Base-by-base conservation (phyloP, 2,797 vertebrate genomes). In the Sebastolobus altivelis region DNA sequence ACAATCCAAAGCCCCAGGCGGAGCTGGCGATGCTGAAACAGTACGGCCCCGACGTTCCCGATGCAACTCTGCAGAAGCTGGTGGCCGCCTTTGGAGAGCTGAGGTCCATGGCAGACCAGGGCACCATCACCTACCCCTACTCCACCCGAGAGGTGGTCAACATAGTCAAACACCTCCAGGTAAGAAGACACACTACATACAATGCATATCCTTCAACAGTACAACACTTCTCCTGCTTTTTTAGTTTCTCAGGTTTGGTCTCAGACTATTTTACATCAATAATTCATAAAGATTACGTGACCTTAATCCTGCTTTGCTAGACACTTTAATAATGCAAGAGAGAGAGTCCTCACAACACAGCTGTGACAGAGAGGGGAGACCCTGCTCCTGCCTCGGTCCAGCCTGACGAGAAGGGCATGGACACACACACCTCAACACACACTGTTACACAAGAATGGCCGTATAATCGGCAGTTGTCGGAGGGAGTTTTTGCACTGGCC, bases 81-180 rank as follows among this genome's bases (percentile, higher is more conserved):
- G 98, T 99, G 12, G 95, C 97, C 35, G 97, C 97, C 38, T 99
- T 99, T 80, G 98, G 98, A 88, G 98, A 99, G 75, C 96, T 99
- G 72, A 95, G 98, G 80, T 95, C 91, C 63, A 97, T 99, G 96
- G 99, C 98, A 11, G 98, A 99, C 92, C 97, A 97, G 93, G 98
- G 98, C 72, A 96, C 97, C 86, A 99, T 99, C 90, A 97, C 95
- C 14, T 99, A 99, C 84, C 99, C 98, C 1, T 99, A 99, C 85
- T 99, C 98, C 62, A 99, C 98, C 49, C 95, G 98, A 84, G 99
- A 99, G 94, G 98, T 99, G 85, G 98, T 99, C 91, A 99, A 98
- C 93, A 97, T 99, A 16, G 98, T 99, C 62, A 99, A 96, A 89
- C 99, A 99, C 88, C 96, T 99, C 54, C 97, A 99, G 98, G 99